Percentiles rank a stretch among this genome's conserved stretches.
phyloP scores from a whole-genome alignment of 2,888 invertebrate species.

The Rotaria macrura region DNA sequence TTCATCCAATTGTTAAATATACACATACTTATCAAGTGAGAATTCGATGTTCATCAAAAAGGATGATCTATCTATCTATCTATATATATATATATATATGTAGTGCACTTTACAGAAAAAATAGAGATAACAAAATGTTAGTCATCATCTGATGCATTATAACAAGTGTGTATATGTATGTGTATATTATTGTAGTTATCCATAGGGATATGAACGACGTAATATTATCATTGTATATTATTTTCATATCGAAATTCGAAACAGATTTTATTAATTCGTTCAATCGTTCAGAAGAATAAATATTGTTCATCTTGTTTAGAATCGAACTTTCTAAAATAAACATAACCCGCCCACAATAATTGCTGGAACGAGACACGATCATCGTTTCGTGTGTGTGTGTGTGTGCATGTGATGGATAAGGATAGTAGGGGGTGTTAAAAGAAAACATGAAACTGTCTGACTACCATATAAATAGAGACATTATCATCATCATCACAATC shows the following conservation, averaged over 20 bases:
- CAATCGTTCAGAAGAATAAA: not conserved
- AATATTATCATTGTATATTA: not conserved
- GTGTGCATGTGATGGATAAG: not conserved
- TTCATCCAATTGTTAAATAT: not conserved
- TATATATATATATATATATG: not conserved
- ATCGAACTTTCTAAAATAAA: not conserved
- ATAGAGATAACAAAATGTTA: not conserved
- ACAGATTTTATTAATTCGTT: not conserved
- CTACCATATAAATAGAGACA: not conserved
- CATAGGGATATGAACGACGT: not conserved
- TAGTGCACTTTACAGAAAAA: not conserved
- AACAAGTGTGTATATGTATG: too few relatives aligned
- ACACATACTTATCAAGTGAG: not conserved
- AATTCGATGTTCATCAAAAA: not conserved
- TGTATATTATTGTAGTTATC: not conserved
- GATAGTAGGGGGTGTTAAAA: not conserved
- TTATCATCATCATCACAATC: not conserved
- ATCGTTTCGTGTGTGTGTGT: not conserved
- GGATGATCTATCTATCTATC: not conserved
- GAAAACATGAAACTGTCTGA: not conserved
- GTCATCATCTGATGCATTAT: not conserved
- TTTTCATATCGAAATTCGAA: not conserved
- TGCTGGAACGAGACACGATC: not conserved
- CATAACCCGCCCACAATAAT: not conserved
- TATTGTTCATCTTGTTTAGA: not conserved